Evolutionary conservation across 2,888 invertebrate species (phyloP).

Genomic region (Eugnorisma glareosa): DNA sequence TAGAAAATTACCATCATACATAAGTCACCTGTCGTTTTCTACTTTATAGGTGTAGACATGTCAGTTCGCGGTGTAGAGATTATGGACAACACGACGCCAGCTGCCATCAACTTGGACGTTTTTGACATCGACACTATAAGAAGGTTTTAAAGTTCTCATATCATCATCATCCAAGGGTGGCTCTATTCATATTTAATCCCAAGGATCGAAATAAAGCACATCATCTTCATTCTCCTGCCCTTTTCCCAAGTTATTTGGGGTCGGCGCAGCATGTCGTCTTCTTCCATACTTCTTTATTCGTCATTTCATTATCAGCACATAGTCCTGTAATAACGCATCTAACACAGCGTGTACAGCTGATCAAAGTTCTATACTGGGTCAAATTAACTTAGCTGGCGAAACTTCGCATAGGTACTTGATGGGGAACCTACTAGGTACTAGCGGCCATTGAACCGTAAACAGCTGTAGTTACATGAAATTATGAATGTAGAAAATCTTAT

Average conservation of each 20-base stretch:
- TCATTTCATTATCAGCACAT: not conserved
- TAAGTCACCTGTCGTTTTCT: not conserved
- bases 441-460: not conserved
- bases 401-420: not conserved
- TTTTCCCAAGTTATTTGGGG: not conserved
- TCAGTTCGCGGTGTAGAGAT: slow-evolving; percentile 92
- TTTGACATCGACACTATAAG: slow-evolving; percentile 94
- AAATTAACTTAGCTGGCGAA: not conserved
- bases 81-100: slow-evolving; percentile 91
- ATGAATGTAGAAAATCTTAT: not conserved
- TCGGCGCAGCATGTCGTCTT: not conserved
- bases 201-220: not conserved
- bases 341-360: not conserved
- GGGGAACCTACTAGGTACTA: not conserved
- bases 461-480: not conserved
- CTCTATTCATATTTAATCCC: not conserved
- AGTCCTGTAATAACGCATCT: not conserved
- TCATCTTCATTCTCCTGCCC: not conserved
- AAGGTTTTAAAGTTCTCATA: slow-evolving; percentile 79
- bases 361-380: not conserved
- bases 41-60: slow-evolving; percentile 83
- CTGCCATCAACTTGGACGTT: slow-evolving; percentile 90
- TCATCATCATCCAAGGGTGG: not conserved
- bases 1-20: not conserved
- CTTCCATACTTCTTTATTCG: not conserved